These are phyloP conservation scores for Tychaedon coryphoeus DNA, from an alignment of 2,113 vertebrate species.

Conservation along the genomic window DNA sequence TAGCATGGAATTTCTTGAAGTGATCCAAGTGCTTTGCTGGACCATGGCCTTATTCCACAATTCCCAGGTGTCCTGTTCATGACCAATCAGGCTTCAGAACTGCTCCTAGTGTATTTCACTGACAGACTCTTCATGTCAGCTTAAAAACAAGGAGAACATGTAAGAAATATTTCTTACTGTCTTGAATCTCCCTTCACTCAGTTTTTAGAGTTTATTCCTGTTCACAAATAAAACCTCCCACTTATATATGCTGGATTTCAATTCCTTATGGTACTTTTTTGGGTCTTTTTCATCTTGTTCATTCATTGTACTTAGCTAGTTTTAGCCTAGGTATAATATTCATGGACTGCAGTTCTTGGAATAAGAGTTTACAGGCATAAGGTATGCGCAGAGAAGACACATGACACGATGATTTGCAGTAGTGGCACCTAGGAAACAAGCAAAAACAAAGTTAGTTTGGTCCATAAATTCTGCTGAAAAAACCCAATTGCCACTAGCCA, in stretches of 20 bases:
- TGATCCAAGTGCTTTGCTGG: background rate
- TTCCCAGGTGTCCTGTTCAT: background rate
- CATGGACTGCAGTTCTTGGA: conserved; percentile 98
- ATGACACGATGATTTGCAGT: conserved; percentile 94
- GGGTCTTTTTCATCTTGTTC: background rate
- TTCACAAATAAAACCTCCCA: background rate
- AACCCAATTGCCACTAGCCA: background rate
- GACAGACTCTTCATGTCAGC: background rate
- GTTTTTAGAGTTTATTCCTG: background rate
- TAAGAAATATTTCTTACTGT: background rate
- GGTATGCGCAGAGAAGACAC: conserved; percentile 96
- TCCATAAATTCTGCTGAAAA: background rate
- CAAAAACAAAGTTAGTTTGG: background rate
- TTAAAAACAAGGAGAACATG: background rate
- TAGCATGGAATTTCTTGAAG: background rate
- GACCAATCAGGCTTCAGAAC: background rate
- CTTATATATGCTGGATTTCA: background rate
- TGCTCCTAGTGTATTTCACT: background rate
- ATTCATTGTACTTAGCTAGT: conserved; percentile 94
- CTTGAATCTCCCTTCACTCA: background rate
- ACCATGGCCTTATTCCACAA: background rate
- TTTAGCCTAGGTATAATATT: conserved; percentile 97
- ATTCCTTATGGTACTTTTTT: background rate
- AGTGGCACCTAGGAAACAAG: conserved; percentile 89
- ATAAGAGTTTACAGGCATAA: conserved; percentile 97